Evolutionary conservation across 2,888 invertebrate genomes (phyloP).

Genomic region (Mantis religiosa): DNA sequence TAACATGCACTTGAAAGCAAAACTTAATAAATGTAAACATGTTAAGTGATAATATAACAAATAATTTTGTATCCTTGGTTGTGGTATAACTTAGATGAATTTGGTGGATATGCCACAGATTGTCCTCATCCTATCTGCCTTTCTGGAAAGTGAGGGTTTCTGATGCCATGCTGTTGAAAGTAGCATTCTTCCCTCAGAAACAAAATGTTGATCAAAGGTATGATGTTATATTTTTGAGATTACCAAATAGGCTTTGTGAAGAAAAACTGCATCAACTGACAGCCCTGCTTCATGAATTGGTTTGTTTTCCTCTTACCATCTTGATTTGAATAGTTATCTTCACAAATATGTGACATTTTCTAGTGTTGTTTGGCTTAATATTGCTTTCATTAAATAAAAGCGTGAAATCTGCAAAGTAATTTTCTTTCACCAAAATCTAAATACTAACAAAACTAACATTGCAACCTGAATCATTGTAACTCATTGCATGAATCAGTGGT

Average conservation of each 20-base stretch:
- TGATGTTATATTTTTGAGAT: neutral
- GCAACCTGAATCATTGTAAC: neutral
- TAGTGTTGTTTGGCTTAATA: neutral
- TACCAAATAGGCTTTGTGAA: neutral
- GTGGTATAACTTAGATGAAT: neutral
- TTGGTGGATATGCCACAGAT: neutral
- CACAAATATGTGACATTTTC: neutral
- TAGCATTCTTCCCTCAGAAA: neutral
- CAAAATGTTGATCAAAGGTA: neutral
- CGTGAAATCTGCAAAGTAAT: neutral
- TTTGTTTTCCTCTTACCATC: neutral
- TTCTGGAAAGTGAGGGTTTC: neutral
- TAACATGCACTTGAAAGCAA: too few relatives aligned
- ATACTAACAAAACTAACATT: neutral
- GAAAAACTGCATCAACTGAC: neutral
- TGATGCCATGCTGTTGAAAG: neutral
- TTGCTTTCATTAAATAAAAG: neutral
- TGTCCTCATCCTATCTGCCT: neutral
- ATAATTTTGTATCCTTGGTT: neutral
- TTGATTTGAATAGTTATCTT: neutral
- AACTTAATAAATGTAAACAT: neutral
- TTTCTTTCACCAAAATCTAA: neutral
- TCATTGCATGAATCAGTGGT: neutral
- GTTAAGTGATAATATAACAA: neutral
- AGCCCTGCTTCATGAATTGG: neutral